Evolutionary conservation across 2,888 invertebrate species (phyloP), one percentile per base, ranked within the genome.

Genomic region (Xestia c-nigrum): DNA sequence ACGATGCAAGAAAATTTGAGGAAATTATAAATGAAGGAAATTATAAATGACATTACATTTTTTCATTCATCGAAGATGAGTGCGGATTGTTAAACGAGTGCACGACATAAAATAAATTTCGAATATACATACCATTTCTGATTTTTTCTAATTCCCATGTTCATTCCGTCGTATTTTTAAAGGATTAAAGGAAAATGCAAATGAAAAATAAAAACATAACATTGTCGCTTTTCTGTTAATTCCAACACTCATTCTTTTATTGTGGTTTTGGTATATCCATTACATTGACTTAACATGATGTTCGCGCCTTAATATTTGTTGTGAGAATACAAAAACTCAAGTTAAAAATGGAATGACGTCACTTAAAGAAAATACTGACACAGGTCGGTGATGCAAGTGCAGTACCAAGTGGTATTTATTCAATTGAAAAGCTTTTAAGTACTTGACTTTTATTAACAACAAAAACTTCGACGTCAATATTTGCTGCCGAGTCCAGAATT

Each of bases 221-320:
- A 68, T 93, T 94, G 92, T 96, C 93, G 93, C 93, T 94, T 95
- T 94, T 95, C 96, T 95, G 96, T 97, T 97, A 97, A 96, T 96
- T 97, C 95, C 96, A 96, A 96, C 97, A 97, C 96, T 97, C 96
- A 96, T 97, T 96, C 94, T 96, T 97, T 97, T 95, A 97, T 97
- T 96, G 94, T 94, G 94, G 94, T 95, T 95, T 96, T 95, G 94
- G 94, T 95, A 94, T 94, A 90, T 90, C 91, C 91, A 91, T 94
- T 94, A 96, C 94, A 96, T 93, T 92, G 88, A 92, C 90, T 91
- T 91, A 90, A 91, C 89, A 92, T 89, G 86, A 86, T 90, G 90
- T 91, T 92, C 92, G 91, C 91, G 91, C 90, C 94, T 95, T 96
- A 94, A 92, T 96, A 97, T 97, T 97, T 97, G 97, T 97, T 97